Conservation (phyloP, 2,888 invertebrate genomes). For the Orthonevra nobilis region DNA sequence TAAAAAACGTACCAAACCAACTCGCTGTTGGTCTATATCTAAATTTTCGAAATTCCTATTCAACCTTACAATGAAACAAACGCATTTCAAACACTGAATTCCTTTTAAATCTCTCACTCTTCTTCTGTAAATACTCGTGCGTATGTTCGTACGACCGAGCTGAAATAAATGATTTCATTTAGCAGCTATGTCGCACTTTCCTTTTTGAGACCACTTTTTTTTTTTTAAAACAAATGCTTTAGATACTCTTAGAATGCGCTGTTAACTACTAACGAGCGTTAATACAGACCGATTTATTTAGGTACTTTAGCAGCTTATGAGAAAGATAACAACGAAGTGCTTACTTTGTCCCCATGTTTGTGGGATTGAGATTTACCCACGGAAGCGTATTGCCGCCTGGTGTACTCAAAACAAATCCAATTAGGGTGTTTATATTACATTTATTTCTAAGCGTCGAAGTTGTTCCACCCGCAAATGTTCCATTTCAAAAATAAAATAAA, state of each 20-base stretch:
- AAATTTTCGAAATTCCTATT: slow-evolving; percentile 47
- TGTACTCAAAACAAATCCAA: slow-evolving; percentile 54
- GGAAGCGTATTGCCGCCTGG: slow-evolving; percentile 1
- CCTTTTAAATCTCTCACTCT: background rate
- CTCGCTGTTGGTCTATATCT: slow-evolving; percentile 45
- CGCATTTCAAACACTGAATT: slow-evolving; percentile 4
- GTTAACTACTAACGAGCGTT: background rate
- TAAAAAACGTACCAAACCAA: slow-evolving; percentile 26
- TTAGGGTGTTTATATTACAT: slow-evolving; percentile 45
- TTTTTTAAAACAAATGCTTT: slow-evolving; percentile 16
- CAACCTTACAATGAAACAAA: slow-evolving; percentile 39
- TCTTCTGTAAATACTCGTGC: no score
- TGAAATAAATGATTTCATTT: slow-evolving; percentile 23
- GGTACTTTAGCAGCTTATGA: slow-evolving; percentile 1
- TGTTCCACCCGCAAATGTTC: slow-evolving; percentile 14
- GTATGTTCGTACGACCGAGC: no score
- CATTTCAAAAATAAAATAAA: background rate
- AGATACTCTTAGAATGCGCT: background rate
- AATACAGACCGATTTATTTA: slow-evolving; percentile 14
- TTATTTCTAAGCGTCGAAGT: background rate
- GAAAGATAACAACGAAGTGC: background rate
- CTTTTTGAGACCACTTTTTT: slow-evolving; percentile 2
- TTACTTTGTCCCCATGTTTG: slow-evolving; percentile 1
- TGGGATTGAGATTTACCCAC: slow-evolving; percentile 43
- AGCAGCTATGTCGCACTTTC: slow-evolving; percentile 1